These are phyloP conservation scores for Alouatta palliata DNA, from an alignment of 2,113 vertebrate species.

Conservation along the genomic window DNA sequence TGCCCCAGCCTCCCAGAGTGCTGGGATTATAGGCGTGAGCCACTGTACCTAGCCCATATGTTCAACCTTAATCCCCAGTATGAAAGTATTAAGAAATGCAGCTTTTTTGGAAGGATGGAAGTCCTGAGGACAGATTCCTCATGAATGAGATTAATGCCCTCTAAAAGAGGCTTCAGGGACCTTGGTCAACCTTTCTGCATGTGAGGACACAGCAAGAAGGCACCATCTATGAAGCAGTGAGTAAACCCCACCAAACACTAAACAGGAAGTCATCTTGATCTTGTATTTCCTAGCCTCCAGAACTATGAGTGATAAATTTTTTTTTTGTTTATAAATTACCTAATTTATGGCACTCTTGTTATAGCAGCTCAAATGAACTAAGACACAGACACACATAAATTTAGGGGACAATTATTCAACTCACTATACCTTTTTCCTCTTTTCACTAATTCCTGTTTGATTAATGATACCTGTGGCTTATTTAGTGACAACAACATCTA, in stretches of 20 bases:
- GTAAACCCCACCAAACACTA: background rate
- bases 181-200: background rate
- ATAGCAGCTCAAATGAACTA: background rate
- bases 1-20: too few species aligned
- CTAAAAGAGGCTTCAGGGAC: background rate
- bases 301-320: background rate
- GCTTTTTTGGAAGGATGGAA: background rate
- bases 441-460: slow-evolving; percentile 13
- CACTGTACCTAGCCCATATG: accelerated
- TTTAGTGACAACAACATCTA: background rate
- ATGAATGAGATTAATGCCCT: background rate
- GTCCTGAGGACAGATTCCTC: background rate
- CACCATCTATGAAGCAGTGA: background rate
- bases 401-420: background rate
- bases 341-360: background rate
- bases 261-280: background rate
- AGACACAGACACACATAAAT: background rate
- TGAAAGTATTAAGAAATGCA: background rate
- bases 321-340: background rate
- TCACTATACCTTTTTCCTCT: background rate
- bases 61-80: background rate
- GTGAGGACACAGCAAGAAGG: background rate
- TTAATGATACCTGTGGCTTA: background rate
- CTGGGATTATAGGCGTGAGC: too few species aligned
- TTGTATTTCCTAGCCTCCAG: background rate